phyloP scores from a whole-genome alignment of 2,888 invertebrate species.

The Lydus trimaculatus region DNA sequence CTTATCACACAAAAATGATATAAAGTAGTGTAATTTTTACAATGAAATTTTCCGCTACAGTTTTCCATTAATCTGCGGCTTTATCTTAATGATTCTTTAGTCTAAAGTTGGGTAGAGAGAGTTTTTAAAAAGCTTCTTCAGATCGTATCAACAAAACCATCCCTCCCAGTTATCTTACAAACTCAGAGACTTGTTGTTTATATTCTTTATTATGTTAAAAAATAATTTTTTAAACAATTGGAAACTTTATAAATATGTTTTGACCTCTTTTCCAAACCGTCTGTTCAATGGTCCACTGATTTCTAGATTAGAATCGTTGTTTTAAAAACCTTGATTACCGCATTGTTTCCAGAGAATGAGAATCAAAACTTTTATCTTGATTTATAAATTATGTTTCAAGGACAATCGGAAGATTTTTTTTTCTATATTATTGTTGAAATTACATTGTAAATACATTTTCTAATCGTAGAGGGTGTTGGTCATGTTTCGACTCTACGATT shows the following conservation, averaged over 20 bases:
- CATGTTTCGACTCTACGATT: constrained; percentile 37
- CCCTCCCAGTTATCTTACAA: constrained; percentile 44
- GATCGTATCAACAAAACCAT: constrained; percentile 43
- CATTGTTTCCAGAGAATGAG: constrained; percentile 10
- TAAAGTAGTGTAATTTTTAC: constrained; percentile 62
- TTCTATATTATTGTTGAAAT: background rate
- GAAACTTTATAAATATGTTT: background rate
- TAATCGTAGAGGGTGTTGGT: constrained; percentile 17
- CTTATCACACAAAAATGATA: constrained; percentile 59
- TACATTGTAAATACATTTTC: background rate
- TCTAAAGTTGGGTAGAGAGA: constrained; percentile 55
- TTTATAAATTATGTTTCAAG: constrained; percentile 4
- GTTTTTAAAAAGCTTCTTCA: constrained; percentile 54
- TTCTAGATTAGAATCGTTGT: background rate
- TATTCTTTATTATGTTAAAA: constrained; percentile 32
- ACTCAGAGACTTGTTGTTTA: constrained; percentile 51
- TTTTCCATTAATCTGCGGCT: constrained; percentile 61
- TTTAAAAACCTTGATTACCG: constrained; percentile 9
- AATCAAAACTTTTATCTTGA: constrained; percentile 1
- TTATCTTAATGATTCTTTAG: constrained; percentile 62
- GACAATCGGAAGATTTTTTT: background rate
- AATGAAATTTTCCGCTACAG: constrained; percentile 61
- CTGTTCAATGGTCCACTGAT: constrained; percentile 1
- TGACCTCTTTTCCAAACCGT: background rate
- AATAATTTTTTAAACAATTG: background rate